Evolutionary conservation across 2,888 invertebrate genomes (phyloP).

Genomic region (Brachylomia viminalis): DNA sequence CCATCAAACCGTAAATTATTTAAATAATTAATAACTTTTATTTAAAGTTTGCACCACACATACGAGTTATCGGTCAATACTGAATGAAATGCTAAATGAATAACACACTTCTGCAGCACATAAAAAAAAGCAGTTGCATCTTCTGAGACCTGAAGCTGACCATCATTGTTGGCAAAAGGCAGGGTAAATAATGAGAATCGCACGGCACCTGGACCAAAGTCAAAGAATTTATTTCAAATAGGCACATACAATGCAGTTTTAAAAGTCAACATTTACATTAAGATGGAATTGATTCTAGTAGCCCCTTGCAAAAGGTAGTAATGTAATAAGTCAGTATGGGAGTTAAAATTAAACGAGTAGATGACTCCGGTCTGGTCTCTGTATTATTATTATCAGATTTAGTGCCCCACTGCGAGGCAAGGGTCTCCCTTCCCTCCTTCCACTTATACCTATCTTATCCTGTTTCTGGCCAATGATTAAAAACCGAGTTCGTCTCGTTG

Average conservation of each 20-base stretch:
- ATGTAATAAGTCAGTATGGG: too few species aligned
- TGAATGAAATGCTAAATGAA: background rate
- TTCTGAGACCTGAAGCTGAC: background rate
- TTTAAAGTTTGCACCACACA: background rate
- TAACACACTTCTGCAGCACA: background rate
- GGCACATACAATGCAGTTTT: too few species aligned
- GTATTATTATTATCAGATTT: background rate
- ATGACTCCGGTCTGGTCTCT: background rate
- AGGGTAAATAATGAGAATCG: background rate
- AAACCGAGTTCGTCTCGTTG: background rate
- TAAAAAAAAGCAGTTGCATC: background rate
- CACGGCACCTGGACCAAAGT: background rate
- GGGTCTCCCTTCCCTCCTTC: background rate
- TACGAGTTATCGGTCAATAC: background rate
- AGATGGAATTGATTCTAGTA: too few species aligned
- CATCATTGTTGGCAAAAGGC: background rate
- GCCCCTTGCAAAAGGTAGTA: too few species aligned
- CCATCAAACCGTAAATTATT: background rate
- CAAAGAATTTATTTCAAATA: too few species aligned
- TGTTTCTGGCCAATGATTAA: background rate
- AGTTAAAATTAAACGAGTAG: too few species aligned
- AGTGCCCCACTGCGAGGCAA: fast-evolving
- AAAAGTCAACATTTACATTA: too few species aligned
- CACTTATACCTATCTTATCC: background rate
- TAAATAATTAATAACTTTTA: background rate